Evolutionary conservation across 2,113 vertebrate genomes (phyloP), one percentile per base, ranked within the genome.

Genomic region (Leptosomus discolor): DNA sequence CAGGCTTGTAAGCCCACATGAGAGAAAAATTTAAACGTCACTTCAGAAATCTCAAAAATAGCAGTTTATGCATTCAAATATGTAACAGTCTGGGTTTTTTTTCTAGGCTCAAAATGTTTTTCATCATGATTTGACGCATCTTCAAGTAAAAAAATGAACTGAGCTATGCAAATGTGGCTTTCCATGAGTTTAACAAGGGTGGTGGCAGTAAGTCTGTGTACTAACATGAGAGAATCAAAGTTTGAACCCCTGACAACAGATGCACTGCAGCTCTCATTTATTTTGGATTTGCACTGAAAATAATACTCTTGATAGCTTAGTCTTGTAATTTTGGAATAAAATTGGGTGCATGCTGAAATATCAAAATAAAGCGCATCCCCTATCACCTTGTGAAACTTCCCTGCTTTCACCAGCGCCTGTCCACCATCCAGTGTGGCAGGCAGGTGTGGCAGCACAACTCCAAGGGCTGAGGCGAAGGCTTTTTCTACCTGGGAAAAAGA

Each of bases 391-490:
- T 71, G 69, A 53, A 70, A 65, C 20, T 51, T 34, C 53, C 34
- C 37, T 57, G 51, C 41, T 19, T 65, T 48, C 65, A 67, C 20
- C 53, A 48, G 80, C 3, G 2, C 34, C 53, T 56, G 41, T 30
- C 51, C 69, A 58, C 43, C 27, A 18, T 5, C n/a, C 64, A 54
- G 34, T 14, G 21, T 1, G 2, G 54, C 50, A 70, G 71, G 41
- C 3, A 9, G 11, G 10, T 29, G 27, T 27, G 1, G 0, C 0
- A 8, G 64, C 63, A 81, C 65, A 78, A 8, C n/a, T 71, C 51
- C 0, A 0, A 85, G 36, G 0, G 0, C 53, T 43, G 27, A 60
- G 15, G 6, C 79, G 26, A 51, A 75, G 37, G 34, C 12, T 78
- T 92, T 58, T 80, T 41, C 73, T 29, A 6, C 54, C 43, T 67